A percentile compares a stretch with the other conserved stretches of the same genome.
These are phyloP conservation scores for Tachina grossa DNA, from an alignment of 2,888 invertebrate genomes.

Conservation along the genomic window DNA sequence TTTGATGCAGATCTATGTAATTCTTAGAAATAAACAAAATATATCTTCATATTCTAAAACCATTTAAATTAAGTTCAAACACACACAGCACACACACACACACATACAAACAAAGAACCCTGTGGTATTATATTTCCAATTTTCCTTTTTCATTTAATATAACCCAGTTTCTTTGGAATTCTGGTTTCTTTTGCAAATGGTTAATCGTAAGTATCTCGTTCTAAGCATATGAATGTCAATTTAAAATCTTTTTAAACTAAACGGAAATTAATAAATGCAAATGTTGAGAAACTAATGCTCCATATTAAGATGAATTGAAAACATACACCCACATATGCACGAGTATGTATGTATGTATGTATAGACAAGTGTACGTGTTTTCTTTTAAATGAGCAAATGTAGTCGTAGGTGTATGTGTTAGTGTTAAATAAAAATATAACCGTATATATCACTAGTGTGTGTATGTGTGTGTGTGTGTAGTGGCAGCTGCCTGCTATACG, in stretches of 20 bases:
- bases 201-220: conserved; percentile 26
- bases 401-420: not conserved
- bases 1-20: conserved; percentile 8
- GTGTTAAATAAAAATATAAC: not conserved
- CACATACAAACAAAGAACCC: conserved; percentile 9
- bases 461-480: not conserved
- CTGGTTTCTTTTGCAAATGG: conserved; percentile 32
- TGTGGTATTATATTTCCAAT: conserved; percentile 15
- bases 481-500: not conserved
- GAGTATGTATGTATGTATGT: conserved; percentile 34
- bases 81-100: not conserved
- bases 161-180: conserved; percentile 45
- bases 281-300: conserved; percentile 55
- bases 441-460: not conserved
- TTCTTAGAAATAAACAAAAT: not conserved
- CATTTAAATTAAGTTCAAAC: conserved; percentile 1
- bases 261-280: conserved; percentile 71
- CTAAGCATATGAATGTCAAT: conserved; percentile 55
- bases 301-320: conserved; percentile 35
- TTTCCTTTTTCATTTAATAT: conserved; percentile 33
- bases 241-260: conserved; percentile 67
- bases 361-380: conserved; percentile 41
- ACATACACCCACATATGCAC: not conserved
- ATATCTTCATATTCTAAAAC: not conserved
- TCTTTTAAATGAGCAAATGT: not conserved